Conservation (phyloP, 2,797 vertebrate species). For the Phoxinus dragarum region DNA sequence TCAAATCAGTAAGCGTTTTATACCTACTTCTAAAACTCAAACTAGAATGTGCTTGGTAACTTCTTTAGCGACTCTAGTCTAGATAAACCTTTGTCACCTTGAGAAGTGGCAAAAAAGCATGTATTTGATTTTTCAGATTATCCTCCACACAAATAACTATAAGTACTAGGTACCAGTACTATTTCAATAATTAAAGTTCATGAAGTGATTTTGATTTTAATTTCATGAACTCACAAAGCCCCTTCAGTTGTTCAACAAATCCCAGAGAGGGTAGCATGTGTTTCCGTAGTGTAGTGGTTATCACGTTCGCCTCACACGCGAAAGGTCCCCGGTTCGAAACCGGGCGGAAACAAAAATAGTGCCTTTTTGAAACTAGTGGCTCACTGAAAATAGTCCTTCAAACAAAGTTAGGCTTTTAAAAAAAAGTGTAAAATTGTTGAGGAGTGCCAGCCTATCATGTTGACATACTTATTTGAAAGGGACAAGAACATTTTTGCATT, state of each 20-base stretch:
- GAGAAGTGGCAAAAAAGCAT: not conserved
- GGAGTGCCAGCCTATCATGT: not conserved
- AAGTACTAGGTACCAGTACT: no score
- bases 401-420: not conserved
- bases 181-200: no score
- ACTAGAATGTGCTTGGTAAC: not conserved
- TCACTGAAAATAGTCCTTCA: not conserved
- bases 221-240: no score
- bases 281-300: constrained; percentile 13
- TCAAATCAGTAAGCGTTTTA: not conserved
- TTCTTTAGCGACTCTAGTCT: not conserved
- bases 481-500: not conserved
- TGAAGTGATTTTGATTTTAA: not conserved
- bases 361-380: not conserved
- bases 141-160: no score
- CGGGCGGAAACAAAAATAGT: not conserved
- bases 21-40: not conserved
- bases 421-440: not conserved
- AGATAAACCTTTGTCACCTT: not conserved
- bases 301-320: not conserved
- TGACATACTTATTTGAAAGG: not conserved
- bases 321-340: not conserved
- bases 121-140: no score
- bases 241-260: no score
- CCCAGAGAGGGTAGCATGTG: accelerated